phyloP scores from a whole-genome alignment of 2,888 invertebrate genomes.

The Congeria kusceri region DNA sequence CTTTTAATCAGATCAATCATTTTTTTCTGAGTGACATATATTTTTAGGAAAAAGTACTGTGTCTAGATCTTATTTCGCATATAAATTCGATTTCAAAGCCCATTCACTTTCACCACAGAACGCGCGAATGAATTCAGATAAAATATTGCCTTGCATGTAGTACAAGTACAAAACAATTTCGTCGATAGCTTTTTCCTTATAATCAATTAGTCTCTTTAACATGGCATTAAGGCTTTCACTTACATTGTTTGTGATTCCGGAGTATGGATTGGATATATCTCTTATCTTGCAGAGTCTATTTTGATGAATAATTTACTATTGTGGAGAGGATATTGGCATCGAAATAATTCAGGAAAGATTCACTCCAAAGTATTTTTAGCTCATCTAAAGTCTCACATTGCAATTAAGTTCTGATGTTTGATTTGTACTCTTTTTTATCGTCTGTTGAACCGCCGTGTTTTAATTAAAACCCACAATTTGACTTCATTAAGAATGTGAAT shows the following conservation, averaged over 20 bases:
- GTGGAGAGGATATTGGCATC: no score
- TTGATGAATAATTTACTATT: no score
- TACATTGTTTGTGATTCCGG: constrained; percentile 51
- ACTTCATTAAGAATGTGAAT: no score
- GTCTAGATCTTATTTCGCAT: constrained; percentile 14
- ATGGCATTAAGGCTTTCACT: constrained; percentile 47
- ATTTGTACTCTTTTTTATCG: no score
- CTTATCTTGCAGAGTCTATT: neutral
- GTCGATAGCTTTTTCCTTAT: constrained; percentile 42
- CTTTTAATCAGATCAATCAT: constrained; percentile 24
- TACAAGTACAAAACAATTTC: constrained; percentile 38
- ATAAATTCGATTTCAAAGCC: constrained; percentile 12
- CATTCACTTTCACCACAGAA: constrained; percentile 41
- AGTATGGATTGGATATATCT: constrained; percentile 20
- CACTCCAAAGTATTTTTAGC: no score
- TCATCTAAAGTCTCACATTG: no score
- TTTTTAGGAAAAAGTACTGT: constrained; percentile 14
- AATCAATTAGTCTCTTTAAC: constrained; percentile 42
- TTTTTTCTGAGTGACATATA: constrained; percentile 10
- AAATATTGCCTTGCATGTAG: constrained; percentile 39
- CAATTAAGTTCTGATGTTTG: no score
- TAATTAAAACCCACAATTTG: no score
- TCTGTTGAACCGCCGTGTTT: no score
- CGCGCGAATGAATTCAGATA: constrained; percentile 24
- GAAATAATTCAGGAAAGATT: no score